Evolutionary conservation across 2,888 invertebrate genomes (phyloP), one percentile per base, ranked within the genome.

Genomic region (Tubulanus polymorphus): DNA sequence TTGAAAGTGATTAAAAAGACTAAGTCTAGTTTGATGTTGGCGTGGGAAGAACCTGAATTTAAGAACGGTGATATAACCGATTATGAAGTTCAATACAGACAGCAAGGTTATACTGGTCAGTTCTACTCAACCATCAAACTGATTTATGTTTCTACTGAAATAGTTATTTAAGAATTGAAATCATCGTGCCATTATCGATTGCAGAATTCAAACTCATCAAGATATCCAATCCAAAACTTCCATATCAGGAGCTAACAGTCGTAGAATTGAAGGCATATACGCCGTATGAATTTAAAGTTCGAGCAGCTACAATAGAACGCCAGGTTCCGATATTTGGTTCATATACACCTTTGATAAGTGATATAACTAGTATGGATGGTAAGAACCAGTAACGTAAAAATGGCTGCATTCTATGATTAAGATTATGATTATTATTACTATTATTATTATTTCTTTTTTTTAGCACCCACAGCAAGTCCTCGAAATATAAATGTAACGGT

Each of bases 11-110:
- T 41, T 5, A 20, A 18, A 41, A 5, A 8, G 41, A 15, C 18
- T 8, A 23, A 18, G 18, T 15, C 20, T 5, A 41, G 23, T 41
- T 18, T 41, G 41, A 41, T 23, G 5, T 15, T 41, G 3, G 18
- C 41, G 6, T 41, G 41, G 41, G 41, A 41, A 41, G 23, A 41
- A 41, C 41, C 41, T 20, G 23, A 41, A 18, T 23, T 41, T 18
- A 18, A 15, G 15, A 15, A 18, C 6, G 18, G 3, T 8, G 41
- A 41, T 15, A 23, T 41, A 23, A 41, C 41, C 3, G 41, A 41
- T 41, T 41, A 41, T 41, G 41, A 41, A 15, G 41, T 41, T 3
- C 41, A 41, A 18, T 41, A 41, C 41, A 41, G 41, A n/a, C n/a
- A n/a, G n/a, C n/a, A n/a, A n/a, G n/a, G n/a, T n/a, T n/a, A 18